These are phyloP conservation scores for Chrysotoxum bicinctum DNA, from an alignment of 2,888 invertebrate genomes.

Conservation along the genomic window DNA sequence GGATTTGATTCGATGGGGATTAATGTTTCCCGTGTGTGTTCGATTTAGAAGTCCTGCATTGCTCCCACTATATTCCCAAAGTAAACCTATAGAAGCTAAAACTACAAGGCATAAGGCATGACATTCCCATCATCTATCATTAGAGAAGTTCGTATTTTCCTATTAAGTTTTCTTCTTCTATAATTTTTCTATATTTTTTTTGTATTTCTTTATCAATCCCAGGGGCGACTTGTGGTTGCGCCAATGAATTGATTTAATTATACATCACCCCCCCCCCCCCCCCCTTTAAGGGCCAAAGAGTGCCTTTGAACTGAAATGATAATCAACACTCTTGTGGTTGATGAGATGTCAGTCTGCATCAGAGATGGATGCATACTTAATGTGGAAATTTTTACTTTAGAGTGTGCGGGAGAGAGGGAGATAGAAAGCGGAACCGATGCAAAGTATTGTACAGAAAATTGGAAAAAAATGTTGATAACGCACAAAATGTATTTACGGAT, in stretches of 20 bases:
- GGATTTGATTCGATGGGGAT: slow-evolving; percentile 59
- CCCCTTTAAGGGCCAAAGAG: slow-evolving; percentile 1
- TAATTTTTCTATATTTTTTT: slow-evolving; percentile 19
- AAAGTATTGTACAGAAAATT: background rate
- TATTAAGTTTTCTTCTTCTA: background rate
- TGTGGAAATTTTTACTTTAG: slow-evolving; percentile 13
- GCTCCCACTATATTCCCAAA: background rate
- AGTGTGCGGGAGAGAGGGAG: background rate
- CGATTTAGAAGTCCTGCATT: slow-evolving; percentile 25
- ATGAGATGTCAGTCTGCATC: slow-evolving; percentile 65
- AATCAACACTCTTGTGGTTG: slow-evolving; percentile 66
- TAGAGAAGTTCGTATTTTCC: slow-evolving; percentile 8
- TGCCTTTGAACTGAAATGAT: slow-evolving; percentile 58
- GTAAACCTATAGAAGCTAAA: background rate
- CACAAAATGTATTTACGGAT: slow-evolving; percentile 58
- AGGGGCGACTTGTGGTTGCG: slow-evolving; percentile 52
- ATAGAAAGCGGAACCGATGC: background rate
- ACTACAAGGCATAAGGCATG: slow-evolving; percentile 10
- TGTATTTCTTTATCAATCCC: slow-evolving; percentile 40
- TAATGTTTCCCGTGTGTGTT: slow-evolving; percentile 47
- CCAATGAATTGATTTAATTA: slow-evolving; percentile 70
- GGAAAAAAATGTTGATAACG: slow-evolving; percentile 50
- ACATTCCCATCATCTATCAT: slow-evolving; percentile 59
- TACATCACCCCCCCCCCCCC: slow-evolving; percentile 40
- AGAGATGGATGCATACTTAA: slow-evolving; percentile 2